Percentiles rank a stretch among this genome's conserved stretches.
Conservation (phyloP, 2,888 invertebrate species). For the Phorcus lineatus region DNA sequence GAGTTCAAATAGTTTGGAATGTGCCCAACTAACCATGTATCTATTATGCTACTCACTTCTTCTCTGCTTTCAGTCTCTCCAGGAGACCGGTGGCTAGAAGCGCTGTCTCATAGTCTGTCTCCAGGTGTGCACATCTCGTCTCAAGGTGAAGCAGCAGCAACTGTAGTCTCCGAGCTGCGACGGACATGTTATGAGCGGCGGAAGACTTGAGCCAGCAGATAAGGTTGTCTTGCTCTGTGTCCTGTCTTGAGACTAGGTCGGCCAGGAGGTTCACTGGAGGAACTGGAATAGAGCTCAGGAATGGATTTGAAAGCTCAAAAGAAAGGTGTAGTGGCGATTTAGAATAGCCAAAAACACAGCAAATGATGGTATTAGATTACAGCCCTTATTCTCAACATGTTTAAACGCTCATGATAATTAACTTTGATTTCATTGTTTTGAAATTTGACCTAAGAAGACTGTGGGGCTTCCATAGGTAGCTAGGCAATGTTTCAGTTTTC, state of each 20-base stretch:
- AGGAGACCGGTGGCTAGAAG: constrained; percentile 61
- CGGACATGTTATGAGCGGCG: constrained; percentile 46
- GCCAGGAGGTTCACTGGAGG: constrained; percentile 59
- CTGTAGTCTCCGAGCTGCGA: constrained; percentile 47
- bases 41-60: not conserved
- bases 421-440: too few species aligned
- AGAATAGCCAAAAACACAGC: too few species aligned
- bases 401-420: too few species aligned
- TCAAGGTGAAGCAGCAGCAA: constrained; percentile 62
- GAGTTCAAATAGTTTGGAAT: too few species aligned
- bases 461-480: too few species aligned
- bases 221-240: constrained; percentile 63
- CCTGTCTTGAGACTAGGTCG: constrained; percentile 63
- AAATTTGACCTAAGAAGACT: too few species aligned
- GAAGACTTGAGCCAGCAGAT: constrained; percentile 60
- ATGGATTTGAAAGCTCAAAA: not conserved
- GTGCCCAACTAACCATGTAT: too few species aligned
- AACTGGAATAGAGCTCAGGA: not conserved
- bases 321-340: not conserved
- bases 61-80: constrained; percentile 56
- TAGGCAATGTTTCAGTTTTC: too few species aligned
- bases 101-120: constrained; percentile 64
- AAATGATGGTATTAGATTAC: too few species aligned
- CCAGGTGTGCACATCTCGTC: constrained; percentile 49
- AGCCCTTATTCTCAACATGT: too few species aligned